Conservation (phyloP, 2,888 invertebrate species). For the Pseudolycoriella hygida region DNA sequence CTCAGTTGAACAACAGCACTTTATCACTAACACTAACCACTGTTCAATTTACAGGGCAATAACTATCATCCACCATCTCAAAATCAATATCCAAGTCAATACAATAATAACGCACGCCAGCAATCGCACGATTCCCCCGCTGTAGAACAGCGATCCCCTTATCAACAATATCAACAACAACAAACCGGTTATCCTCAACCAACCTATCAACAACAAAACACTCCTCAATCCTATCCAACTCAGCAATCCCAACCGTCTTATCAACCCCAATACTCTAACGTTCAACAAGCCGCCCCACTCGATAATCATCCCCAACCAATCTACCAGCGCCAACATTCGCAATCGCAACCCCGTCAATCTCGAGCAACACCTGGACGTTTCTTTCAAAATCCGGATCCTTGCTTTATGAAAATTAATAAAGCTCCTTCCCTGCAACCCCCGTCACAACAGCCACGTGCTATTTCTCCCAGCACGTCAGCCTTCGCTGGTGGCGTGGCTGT, state of each 20-base stretch:
- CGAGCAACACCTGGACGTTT: neutral
- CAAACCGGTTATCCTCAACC: conserved; percentile 1
- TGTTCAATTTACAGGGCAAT: conserved; percentile 17
- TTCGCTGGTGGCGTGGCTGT: conserved; percentile 11
- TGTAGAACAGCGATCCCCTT: conserved; percentile 13
- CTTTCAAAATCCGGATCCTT: conserved; percentile 4
- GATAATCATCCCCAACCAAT: conserved; percentile 3
- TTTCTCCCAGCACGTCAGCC: conserved; percentile 9
- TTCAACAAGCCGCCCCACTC: neutral
- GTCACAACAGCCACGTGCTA: neutral
- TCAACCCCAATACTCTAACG: conserved; percentile 8
- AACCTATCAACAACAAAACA: conserved; percentile 1
- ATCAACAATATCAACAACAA: conserved; percentile 10
- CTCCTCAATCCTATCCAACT: conserved; percentile 9
- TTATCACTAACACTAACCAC: too few species aligned
- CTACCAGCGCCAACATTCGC: conserved; percentile 3
- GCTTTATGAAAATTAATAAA: conserved; percentile 2
- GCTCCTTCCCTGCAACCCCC: neutral
- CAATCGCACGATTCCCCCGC: conserved; percentile 21
- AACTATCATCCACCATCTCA: conserved; percentile 20
- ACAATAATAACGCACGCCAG: conserved; percentile 3
- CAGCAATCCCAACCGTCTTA: conserved; percentile 11
- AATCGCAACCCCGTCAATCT: neutral
- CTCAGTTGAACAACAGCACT: too few species aligned
- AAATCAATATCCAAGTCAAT: conserved; percentile 27